Evolutionary conservation across 37 sponge, comb jelly and placozoan species (phyloP).

Genomic region (Amphimedon queenslandica): DNA sequence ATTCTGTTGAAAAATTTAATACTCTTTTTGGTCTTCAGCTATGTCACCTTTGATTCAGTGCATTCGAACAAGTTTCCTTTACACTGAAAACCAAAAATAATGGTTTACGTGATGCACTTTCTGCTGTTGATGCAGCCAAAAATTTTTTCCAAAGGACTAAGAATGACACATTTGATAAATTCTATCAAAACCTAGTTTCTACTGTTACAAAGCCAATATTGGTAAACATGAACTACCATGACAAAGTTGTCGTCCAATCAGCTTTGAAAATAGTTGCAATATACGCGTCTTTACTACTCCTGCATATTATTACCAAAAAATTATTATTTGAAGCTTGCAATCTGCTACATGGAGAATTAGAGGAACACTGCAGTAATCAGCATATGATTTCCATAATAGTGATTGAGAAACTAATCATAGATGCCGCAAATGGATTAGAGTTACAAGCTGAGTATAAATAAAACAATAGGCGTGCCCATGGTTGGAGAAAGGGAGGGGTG

Average conservation of each 20-base stretch:
- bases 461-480: too few species aligned
- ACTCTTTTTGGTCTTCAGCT: not conserved
- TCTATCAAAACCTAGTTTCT: not conserved
- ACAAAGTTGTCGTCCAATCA: not conserved
- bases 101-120: not conserved
- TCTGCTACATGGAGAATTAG: not conserved
- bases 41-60: not conserved
- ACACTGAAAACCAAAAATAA: not conserved
- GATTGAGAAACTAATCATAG: not conserved
- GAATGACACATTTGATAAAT: not conserved
- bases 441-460: not conserved
- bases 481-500: too few species aligned
- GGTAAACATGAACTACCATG: not conserved
- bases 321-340: not conserved
- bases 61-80: not conserved
- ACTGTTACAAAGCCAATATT: not conserved
- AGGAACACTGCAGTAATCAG: not conserved
- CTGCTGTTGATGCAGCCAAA: slow-evolving; percentile 1
- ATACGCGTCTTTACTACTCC: not conserved
- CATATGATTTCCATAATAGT: too few species aligned
- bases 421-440: not conserved
- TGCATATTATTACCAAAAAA: not conserved
- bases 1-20: not conserved
- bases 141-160: not conserved
- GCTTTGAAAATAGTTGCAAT: not conserved